Base-by-base conservation (phyloP, 2,888 invertebrate species). In the Lepidocyrtinus sp. region DNA sequence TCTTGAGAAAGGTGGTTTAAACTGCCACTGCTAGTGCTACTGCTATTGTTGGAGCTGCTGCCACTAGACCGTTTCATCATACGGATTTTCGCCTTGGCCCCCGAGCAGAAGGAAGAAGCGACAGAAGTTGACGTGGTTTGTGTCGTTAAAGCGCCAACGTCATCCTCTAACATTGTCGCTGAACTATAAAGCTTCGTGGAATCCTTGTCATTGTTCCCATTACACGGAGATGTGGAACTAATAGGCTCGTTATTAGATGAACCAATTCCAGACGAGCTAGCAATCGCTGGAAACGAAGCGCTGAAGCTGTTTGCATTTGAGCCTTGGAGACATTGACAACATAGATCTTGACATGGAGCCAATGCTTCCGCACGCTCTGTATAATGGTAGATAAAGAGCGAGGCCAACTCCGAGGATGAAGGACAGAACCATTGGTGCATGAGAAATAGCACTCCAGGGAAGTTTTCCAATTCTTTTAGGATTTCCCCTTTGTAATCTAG, bases 391-490 rank as follows among this genome's bases (percentile, higher is more conserved):
- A 83, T 74, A 69, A 83, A 77, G 26, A 83, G 76, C 46, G 80
- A 81, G 64, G 77, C 81, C 67, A 83, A 71, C 71, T 81, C 81
- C 19, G 67, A 55, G 45, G 78, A 77, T 19, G 90, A 90, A 63
- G 88, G 86, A 82, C 89, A 88, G 86, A 90, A 90, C 90, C 90
- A 90, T 82, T 89, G 89, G 86, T 90, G 90, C 89, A 90, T 90
- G 72, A 89, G 88, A 85, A 90, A 88, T 86, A 90, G 87, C 26
- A 89, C 89, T 25, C 88, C 87, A 3, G 89, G 89, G 81, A 88
- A 89, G 85, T 88, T 88, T 69, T 87, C 87, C 71, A 87, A 85
- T 69, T 87, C 87, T 70, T 87, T 85, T 26, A 83, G 83, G 36
- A 88, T 85, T 24, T 86, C 86, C 21, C 88, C 89, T 77, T 87